Evolutionary conservation across 2,888 invertebrate genomes (phyloP).

Genomic region (Drosophila testacea): DNA sequence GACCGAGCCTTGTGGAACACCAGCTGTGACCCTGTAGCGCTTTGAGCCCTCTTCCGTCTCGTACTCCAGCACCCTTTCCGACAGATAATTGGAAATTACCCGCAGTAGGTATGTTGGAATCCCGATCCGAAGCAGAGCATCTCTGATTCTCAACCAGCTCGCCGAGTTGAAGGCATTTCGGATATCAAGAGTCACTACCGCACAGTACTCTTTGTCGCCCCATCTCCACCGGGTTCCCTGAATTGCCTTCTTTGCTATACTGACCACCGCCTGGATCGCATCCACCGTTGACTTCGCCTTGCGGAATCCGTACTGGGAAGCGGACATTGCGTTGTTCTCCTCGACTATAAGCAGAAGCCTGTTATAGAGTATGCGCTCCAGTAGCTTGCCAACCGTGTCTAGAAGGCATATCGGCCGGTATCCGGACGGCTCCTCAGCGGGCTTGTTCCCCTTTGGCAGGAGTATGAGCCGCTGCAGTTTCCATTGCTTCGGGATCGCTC

Average conservation of each 20-base stretch:
- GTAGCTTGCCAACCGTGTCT: neutral
- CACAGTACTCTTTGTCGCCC: neutral
- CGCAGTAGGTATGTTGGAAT: neutral
- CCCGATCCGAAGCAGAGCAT: neutral
- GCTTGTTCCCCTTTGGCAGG: slow-evolving; percentile 1
- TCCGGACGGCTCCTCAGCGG: neutral
- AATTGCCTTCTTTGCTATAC: neutral
- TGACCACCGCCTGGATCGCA: neutral
- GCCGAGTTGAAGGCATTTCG: no score
- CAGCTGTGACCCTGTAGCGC: neutral
- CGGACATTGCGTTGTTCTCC: neutral
- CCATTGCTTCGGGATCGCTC: neutral
- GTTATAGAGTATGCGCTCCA: neutral
- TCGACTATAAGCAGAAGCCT: neutral
- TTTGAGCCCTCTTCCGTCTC: neutral
- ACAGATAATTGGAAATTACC: neutral
- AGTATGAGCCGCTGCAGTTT: neutral
- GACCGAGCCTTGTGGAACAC: neutral
- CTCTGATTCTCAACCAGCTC: neutral
- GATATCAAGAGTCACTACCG: no score
- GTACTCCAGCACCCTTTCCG: neutral
- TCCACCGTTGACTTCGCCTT: neutral
- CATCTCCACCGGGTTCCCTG: neutral
- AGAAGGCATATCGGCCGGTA: neutral
- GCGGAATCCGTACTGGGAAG: neutral